These are phyloP conservation scores for Menidia menidia DNA, from an alignment of 2,797 vertebrate species.

Conservation along the genomic window DNA sequence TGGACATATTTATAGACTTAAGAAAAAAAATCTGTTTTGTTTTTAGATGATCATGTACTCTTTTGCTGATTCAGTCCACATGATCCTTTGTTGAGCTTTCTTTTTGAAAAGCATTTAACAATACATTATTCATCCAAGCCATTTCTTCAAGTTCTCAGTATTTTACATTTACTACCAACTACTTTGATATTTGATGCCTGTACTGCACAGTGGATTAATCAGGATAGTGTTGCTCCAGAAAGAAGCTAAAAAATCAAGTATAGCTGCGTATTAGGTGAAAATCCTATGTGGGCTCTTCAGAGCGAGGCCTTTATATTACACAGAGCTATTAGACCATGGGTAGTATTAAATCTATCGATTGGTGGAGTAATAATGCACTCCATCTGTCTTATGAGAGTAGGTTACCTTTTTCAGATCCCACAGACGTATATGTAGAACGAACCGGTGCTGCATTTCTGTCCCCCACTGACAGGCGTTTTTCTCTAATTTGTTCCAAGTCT, in stretches of 20 bases:
- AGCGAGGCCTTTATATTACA: slow-evolving; percentile 18
- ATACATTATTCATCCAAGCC: background rate
- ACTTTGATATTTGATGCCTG: background rate
- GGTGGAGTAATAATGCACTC: background rate
- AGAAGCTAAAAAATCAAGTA: background rate
- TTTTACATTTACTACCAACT: background rate
- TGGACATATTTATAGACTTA: background rate
- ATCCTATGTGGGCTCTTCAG: slow-evolving; percentile 1
- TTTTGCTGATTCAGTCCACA: too few species aligned
- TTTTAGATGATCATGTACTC: too few species aligned
- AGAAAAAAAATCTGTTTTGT: too few species aligned
- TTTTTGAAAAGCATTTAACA: background rate
- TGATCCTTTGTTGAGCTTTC: too few species aligned
- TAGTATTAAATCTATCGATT: slow-evolving; percentile 22
- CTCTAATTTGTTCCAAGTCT: slow-evolving; percentile 60
- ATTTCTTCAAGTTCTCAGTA: background rate
- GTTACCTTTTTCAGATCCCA: background rate
- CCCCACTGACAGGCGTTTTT: slow-evolving; percentile 27
- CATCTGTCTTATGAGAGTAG: background rate
- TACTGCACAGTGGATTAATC: background rate
- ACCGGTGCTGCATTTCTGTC: slow-evolving; percentile 18
- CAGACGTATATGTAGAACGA: background rate
- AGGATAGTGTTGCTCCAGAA: background rate
- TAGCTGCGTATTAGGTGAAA: slow-evolving; percentile 5
- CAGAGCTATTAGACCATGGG: slow-evolving; percentile 20